Base-by-base conservation (phyloP, 2,113 vertebrate genomes). In the Galbula dea region DNA sequence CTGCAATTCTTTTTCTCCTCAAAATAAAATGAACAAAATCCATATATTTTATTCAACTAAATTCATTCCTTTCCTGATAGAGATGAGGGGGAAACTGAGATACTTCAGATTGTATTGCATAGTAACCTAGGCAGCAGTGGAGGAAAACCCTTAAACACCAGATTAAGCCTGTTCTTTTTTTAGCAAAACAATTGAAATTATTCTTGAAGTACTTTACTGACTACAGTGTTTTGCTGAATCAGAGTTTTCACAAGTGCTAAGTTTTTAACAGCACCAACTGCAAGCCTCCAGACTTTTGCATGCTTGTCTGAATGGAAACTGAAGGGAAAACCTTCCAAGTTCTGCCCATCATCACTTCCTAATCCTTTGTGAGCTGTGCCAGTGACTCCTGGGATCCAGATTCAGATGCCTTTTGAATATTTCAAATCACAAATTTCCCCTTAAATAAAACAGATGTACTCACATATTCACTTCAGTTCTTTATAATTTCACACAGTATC, bases 381-480 rank as follows among this genome's bases (percentile, higher is more conserved):
- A 92, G 49, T 63, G 61, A 27, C 63, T 90, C n/a, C 72, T 76
- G 87, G 92, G 93, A 94, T 49, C 74, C 58, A 90, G 77, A 59
- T 55, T 89, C 95, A 62, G 69, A 91, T 24, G 54, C 20, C 65
- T 85, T 88, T 84, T 72, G 74, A 90, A 93, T 88, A 96, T 95
- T 97, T 89, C 82, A 97, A 86, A 92, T 91, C 74, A 39, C 48
- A 86, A 91, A 68, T 63, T 96, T 96, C 84, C 66, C 57, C 36
- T 94, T 92, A 94, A 97, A 97, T 90, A 88, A 94, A 96, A 93
- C 68, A 91, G 89, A 77, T 59, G 43, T 55, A 86, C 78, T 43
- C 51, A 83, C 73, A 79, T 91, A 96, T 58, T 82, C 75, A 95
- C 75, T 91, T 66, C 85, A 94, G 90, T 16, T 94, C 73, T 92